These are phyloP conservation scores for Drosophila bocqueti DNA, from an alignment of 1,140 invertebrate species.

Conservation along the genomic window DNA sequence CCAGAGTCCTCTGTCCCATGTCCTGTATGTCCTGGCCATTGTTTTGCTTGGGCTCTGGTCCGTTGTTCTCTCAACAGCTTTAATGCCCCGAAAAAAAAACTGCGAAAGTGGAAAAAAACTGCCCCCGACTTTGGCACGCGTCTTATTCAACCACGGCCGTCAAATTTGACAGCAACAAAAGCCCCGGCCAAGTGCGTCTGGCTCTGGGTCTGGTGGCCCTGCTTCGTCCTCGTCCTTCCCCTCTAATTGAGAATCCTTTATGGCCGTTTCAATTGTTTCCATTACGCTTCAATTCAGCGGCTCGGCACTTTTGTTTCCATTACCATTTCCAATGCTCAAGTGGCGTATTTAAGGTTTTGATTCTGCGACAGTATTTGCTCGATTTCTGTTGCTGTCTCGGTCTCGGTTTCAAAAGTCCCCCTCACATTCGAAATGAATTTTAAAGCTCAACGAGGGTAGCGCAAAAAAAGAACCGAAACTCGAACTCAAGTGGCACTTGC, in stretches of 20 bases:
- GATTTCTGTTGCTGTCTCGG: conserved; percentile 35
- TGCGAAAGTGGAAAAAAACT: conserved; percentile 43
- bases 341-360: conserved; percentile 83
- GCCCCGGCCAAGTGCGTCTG: conserved; percentile 65
- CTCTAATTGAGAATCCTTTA: conserved; percentile 84
- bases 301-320: conserved; percentile 77
- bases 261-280: conserved; percentile 82
- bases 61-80: conserved; percentile 51
- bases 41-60: conserved; percentile 35
- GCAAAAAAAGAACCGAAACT: conserved; percentile 13
- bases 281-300: conserved; percentile 74
- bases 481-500: conserved; percentile 71
- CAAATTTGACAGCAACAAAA: conserved; percentile 80
- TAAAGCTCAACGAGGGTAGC: conserved; percentile 48
- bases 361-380: conserved; percentile 77
- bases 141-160: conserved; percentile 74
- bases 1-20: conserved; percentile 25
- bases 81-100: conserved; percentile 43
- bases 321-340: conserved; percentile 70
- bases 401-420: conserved; percentile 30
- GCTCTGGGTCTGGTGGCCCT: neutral
- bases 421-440: conserved; percentile 52
- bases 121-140: conserved; percentile 66
- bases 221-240: conserved; percentile 3
- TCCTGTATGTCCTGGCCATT: conserved; percentile 42